phyloP scores from a whole-genome alignment of 2,888 invertebrate species.

The Nebria salina region DNA sequence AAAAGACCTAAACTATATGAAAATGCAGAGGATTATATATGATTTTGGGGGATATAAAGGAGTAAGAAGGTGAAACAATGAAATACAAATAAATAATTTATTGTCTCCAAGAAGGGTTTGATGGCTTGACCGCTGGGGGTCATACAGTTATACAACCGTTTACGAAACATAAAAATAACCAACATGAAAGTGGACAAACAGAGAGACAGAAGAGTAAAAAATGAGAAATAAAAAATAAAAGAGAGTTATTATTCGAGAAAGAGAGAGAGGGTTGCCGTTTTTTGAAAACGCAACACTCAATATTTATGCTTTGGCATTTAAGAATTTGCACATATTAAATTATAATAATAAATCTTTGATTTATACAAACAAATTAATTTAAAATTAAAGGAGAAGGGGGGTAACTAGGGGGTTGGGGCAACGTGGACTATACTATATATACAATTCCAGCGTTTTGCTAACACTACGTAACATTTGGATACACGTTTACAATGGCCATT shows the following conservation, averaged over 20 bases:
- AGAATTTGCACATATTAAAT: constrained; percentile 37
- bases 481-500: not conserved
- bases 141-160: constrained; percentile 36
- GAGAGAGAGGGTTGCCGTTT: not conserved
- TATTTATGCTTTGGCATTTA: constrained; percentile 43
- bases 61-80: not conserved
- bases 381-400: constrained; percentile 20
- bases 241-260: not conserved
- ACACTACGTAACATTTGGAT: not conserved
- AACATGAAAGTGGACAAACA: not conserved
- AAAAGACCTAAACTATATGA: no score
- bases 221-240: constrained; percentile 8
- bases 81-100: constrained; percentile 63
- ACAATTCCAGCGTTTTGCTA: not conserved
- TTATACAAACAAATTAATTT: constrained; percentile 58
- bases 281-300: not conserved
- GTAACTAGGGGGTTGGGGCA: constrained; percentile 24
- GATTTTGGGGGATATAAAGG: not conserved
- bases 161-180: constrained; percentile 21
- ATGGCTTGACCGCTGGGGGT: constrained; percentile 18
- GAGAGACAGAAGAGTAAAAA: constrained; percentile 6
- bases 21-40: not conserved
- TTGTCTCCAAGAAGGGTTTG: constrained; percentile 62
- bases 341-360: constrained; percentile 55
- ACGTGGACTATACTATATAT: not conserved